These are phyloP conservation scores for Aegithalos caudatus DNA, from an alignment of 2,113 vertebrate species.

Conservation along the genomic window DNA sequence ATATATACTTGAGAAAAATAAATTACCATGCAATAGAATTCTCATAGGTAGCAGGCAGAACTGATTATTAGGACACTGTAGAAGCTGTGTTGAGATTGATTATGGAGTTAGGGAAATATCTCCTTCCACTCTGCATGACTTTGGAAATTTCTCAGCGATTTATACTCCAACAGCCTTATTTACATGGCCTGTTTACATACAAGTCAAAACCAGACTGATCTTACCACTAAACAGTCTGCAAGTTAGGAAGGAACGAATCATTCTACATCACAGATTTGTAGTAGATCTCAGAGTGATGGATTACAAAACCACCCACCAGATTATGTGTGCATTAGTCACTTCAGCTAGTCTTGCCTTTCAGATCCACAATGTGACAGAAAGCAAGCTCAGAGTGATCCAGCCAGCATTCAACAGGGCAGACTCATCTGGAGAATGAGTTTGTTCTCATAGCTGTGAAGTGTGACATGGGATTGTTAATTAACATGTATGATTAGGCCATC, in stretches of 20 bases:
- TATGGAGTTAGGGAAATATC: background rate
- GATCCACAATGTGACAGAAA: background rate
- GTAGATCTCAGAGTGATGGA: background rate
- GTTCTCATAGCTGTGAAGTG: background rate
- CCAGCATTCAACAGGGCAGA: background rate
- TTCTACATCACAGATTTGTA: background rate
- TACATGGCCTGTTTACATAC: background rate
- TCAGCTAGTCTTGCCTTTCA: background rate
- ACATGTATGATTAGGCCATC: background rate
- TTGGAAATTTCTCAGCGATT: background rate
- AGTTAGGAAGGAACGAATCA: rapidly evolving
- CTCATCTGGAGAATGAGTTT: background rate
- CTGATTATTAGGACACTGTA: background rate
- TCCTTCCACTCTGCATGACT: background rate
- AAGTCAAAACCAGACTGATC: background rate
- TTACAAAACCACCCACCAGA: background rate
- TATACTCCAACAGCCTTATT: background rate
- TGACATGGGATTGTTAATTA: background rate
- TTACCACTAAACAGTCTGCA: background rate
- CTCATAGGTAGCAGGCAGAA: background rate
- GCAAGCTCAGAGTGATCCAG: background rate
- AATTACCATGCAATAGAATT: background rate
- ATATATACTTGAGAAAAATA: background rate
- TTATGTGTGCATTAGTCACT: background rate
- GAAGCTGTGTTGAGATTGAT: background rate